Base-by-base conservation (phyloP, 2,797 vertebrate species). In the Anabacerthia variegaticeps region DNA sequence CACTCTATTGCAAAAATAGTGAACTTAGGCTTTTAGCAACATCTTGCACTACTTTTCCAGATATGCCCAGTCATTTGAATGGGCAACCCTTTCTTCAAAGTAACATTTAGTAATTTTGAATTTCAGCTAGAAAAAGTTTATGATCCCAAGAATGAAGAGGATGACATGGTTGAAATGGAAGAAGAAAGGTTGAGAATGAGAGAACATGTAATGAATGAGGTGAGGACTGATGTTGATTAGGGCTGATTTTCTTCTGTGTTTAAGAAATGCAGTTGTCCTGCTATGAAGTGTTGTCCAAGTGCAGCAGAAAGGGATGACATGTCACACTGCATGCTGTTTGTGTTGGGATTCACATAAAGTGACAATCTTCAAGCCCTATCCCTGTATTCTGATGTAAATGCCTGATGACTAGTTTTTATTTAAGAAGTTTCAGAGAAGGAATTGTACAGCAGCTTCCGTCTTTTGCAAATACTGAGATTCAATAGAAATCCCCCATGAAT, bases 101-200 rank as follows among this genome's bases (percentile, higher is more conserved):
- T 91, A 76, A 96, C 27, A 26, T 73, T 27, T 88, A 32, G 39
- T 66, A 69, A 92, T 95, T 75, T 49, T 94, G 44, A 82, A 95
- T 98, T 98, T 91, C 96, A 99, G 99, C 97, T 99, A 89, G 99
- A 99, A 97, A 99, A 99, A 97, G 99, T 99, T 54, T 99, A 99
- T 44, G 99, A 99, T 90, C 99, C 99, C 44, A 98, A 98, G 94
- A 99, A 99, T 62, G 99, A 99, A 97, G 99, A 99, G 85, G 99
- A 99, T 67, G 99, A 99, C 94, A 99, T 99, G 99, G 97, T 99
- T 94, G 99, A 99, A 98, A 99, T 99, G 99, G 99, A 99, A 96
- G 99, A 99, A 95, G 99, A 99, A 97, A 98, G 99, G 85, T 97
- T 99, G 56, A 98, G 99, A 69, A 99, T 99, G 99, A 98, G 99